Percentiles rank a stretch among this genome's conserved stretches.
Evolutionary conservation across 2,113 vertebrate species (phyloP).

Genomic region (Pyrgilauda ruficollis): DNA sequence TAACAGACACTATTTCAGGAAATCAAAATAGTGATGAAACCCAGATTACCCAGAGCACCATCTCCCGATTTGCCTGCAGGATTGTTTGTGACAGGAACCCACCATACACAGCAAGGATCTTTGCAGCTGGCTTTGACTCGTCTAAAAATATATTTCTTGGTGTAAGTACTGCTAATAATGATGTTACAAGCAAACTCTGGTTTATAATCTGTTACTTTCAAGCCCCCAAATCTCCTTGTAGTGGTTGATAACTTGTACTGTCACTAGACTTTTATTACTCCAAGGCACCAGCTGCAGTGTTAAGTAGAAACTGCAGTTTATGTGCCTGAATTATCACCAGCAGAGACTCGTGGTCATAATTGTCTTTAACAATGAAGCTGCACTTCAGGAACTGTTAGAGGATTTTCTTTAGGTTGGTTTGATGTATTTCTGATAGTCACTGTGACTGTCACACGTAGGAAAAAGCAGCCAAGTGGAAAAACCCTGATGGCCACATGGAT

Average conservation of each 20-base stretch:
- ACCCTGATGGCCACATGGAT: conserved; percentile 98
- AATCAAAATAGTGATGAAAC: conserved; percentile 86
- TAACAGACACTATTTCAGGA: conserved; percentile 95
- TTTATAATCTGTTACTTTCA: not conserved
- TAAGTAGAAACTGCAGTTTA: not conserved
- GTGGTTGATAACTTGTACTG: not conserved
- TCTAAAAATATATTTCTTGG: conserved; percentile 99
- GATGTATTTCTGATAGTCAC: not conserved
- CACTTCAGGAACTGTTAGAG: not conserved
- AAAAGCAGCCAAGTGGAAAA: conserved; percentile 99
- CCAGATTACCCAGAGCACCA: conserved; percentile 97
- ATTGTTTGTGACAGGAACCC: conserved; percentile 92
- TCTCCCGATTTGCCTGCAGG: conserved; percentile 95
- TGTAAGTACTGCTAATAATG: conserved; percentile 73
- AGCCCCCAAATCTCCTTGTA: not conserved
- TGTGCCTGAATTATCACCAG: not conserved
- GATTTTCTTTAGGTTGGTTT: not conserved
- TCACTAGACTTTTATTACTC: not conserved
- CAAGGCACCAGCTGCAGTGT: not conserved
- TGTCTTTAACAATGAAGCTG: not conserved
- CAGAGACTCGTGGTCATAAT: not conserved
- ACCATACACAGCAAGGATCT: conserved; percentile 92
- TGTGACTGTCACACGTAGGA: conserved; percentile 77
- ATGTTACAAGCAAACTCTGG: not conserved
- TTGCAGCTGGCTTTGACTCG: conserved; percentile 95